phyloP scores from a whole-genome alignment of 1,140 invertebrate genomes.

The Drosophila setifemur region DNA sequence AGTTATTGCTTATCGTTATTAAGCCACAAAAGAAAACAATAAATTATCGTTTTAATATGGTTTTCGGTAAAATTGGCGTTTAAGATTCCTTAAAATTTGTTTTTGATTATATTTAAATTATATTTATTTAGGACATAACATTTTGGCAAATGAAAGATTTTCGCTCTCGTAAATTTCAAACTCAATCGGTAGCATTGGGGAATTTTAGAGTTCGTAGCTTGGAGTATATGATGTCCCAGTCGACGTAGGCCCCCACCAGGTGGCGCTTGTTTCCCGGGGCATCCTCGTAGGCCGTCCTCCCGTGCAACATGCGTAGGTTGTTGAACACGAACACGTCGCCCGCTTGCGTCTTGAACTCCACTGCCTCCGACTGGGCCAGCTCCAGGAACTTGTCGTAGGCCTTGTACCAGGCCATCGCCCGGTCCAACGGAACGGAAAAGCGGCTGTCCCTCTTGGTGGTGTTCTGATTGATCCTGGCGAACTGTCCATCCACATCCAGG shows the following conservation, averaged over 20 bases:
- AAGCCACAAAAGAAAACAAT: too few species aligned
- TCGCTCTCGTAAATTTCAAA: too few species aligned
- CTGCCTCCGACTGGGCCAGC: constrained; percentile 83
- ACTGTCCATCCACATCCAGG: constrained; percentile 83
- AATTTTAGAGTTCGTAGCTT: constrained; percentile 83
- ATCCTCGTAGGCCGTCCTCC: constrained; percentile 86
- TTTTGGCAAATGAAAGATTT: too few species aligned
- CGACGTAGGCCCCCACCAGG: constrained; percentile 87
- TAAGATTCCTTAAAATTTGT: too few species aligned
- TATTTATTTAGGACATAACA: too few species aligned
- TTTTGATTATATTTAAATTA: too few species aligned
- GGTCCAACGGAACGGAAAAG: constrained; percentile 84
- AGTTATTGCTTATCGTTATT: too few species aligned
- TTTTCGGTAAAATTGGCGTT: too few species aligned
- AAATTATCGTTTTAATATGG: too few species aligned
- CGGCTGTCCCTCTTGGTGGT: constrained; percentile 86
- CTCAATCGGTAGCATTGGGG: constrained; percentile 40
- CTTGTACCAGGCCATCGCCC: constrained; percentile 86
- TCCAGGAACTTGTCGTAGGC: constrained; percentile 84
- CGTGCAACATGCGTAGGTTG: constrained; percentile 87
- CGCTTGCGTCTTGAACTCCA: constrained; percentile 85
- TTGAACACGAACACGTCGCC: constrained; percentile 88
- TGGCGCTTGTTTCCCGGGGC: constrained; percentile 84
- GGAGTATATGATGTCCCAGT: constrained; percentile 89
- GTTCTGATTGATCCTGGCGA: constrained; percentile 86